phyloP scores from a whole-genome alignment of 2,888 invertebrate species.

The Rhagonycha fulva region DNA sequence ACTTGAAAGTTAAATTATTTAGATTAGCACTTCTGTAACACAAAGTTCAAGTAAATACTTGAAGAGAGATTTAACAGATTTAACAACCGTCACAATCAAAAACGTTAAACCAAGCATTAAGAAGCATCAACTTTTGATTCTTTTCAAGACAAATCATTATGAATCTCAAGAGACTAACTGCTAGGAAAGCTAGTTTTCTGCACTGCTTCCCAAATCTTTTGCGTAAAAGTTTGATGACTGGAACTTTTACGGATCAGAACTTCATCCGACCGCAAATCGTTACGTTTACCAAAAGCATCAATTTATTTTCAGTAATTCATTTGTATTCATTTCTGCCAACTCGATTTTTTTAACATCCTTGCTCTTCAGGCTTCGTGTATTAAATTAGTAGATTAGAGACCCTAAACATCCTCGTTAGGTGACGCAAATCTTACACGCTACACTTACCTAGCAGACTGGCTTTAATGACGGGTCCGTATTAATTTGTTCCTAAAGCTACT shows the following conservation, averaged over 20 bases:
- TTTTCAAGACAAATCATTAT: slow-evolving; percentile 26
- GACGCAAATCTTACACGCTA: background rate
- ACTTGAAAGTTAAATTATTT: background rate
- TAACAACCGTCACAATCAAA: background rate
- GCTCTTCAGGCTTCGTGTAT: background rate
- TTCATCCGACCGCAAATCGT: slow-evolving; percentile 4
- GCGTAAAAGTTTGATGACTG: slow-evolving; percentile 19
- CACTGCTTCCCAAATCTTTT: slow-evolving; percentile 17
- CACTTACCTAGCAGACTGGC: background rate
- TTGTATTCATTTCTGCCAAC: background rate
- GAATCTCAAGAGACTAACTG: slow-evolving; percentile 20
- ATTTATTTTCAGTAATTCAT: background rate
- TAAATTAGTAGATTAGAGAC: background rate
- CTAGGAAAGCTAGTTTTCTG: slow-evolving; percentile 26
- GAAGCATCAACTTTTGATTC: slow-evolving; percentile 4
- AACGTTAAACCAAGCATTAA: slow-evolving; percentile 2
- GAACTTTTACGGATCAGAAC: slow-evolving; percentile 12
- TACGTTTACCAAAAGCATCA: background rate
- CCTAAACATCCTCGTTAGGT: background rate
- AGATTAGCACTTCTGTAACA: background rate
- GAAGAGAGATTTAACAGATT: background rate
- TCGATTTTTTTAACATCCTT: background rate
- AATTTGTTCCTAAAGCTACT: background rate
- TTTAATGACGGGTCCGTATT: background rate
- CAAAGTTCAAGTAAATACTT: background rate